A percentile compares a stretch with the other conserved stretches of the same genome.
phyloP scores from a whole-genome alignment of 37 sponge, comb jelly and placozoan genomes.

The Theonella swinhoei region DNA sequence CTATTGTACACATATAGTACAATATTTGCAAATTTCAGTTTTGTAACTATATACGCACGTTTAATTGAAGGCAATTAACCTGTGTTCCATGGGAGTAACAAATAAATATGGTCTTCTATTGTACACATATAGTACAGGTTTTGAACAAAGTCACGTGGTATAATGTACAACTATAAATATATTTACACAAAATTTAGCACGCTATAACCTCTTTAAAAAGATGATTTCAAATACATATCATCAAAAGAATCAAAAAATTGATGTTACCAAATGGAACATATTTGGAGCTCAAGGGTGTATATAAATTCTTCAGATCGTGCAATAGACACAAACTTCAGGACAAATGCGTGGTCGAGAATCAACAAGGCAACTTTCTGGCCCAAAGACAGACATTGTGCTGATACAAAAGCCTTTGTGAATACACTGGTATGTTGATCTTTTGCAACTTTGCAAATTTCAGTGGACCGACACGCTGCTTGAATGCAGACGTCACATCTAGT shows the following conservation, averaged over 20 bases:
- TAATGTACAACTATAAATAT: too few species aligned
- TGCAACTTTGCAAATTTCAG: neutral
- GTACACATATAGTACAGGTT: too few species aligned
- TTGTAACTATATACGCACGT: too few species aligned
- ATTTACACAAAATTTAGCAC: too few species aligned
- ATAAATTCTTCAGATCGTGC: neutral
- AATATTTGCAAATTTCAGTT: too few species aligned
- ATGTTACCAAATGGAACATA: neutral
- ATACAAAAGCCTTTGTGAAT: neutral
- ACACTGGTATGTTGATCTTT: neutral
- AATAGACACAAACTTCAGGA: neutral
- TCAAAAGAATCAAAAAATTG: neutral
- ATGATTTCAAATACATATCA: neutral
- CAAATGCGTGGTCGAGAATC: neutral
- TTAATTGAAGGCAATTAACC: too few species aligned
- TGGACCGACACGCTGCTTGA: neutral
- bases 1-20: too few species aligned
- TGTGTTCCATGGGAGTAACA: too few species aligned
- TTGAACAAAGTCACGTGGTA: too few species aligned
- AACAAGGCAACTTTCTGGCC: neutral
- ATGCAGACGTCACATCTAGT: neutral
- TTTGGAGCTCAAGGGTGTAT: neutral
- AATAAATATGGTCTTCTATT: too few species aligned
- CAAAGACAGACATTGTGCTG: neutral
- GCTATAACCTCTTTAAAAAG: too few species aligned